phyloP scores from a whole-genome alignment of 2,888 invertebrate species.

The Fragum whitleyi region DNA sequence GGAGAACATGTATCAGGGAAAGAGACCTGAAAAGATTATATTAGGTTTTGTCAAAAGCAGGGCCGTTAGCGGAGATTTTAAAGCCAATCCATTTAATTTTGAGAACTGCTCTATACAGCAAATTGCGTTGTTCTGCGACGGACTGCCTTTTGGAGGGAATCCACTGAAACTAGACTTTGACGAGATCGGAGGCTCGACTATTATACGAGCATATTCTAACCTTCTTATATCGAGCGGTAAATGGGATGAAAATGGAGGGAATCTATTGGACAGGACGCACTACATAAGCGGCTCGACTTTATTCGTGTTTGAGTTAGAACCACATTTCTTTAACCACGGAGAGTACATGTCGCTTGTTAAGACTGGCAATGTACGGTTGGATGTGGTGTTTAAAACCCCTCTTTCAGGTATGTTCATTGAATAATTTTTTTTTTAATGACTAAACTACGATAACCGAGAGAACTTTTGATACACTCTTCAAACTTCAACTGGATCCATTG shows the following conservation, averaged over 20 bases:
- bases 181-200: not conserved
- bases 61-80: slow-evolving; percentile 39
- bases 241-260: slow-evolving; percentile 39
- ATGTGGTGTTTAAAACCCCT: slow-evolving; percentile 27
- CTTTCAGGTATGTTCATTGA: slow-evolving; percentile 23
- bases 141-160: slow-evolving; percentile 33
- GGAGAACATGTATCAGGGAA: too few relatives aligned
- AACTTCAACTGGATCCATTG: too few relatives aligned
- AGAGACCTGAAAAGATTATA: slow-evolving; percentile 39
- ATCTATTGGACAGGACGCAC: slow-evolving; percentile 28
- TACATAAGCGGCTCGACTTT: slow-evolving; percentile 26
- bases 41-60: slow-evolving; percentile 47
- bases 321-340: slow-evolving; percentile 37
- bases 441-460: too few relatives aligned
- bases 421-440: not conserved
- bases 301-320: slow-evolving; percentile 45
- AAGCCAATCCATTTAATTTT: slow-evolving; percentile 48
- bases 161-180: slow-evolving; percentile 33
- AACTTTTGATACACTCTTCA: too few relatives aligned
- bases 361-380: too few relatives aligned
- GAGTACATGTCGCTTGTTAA: slow-evolving; percentile 40
- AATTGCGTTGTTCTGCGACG: slow-evolving; percentile 46
- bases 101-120: slow-evolving; percentile 40
- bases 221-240: slow-evolving; percentile 24
- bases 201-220: slow-evolving; percentile 48